Base-by-base conservation (phyloP, 2,797 vertebrate genomes). In the Phalloptychus januarius region DNA sequence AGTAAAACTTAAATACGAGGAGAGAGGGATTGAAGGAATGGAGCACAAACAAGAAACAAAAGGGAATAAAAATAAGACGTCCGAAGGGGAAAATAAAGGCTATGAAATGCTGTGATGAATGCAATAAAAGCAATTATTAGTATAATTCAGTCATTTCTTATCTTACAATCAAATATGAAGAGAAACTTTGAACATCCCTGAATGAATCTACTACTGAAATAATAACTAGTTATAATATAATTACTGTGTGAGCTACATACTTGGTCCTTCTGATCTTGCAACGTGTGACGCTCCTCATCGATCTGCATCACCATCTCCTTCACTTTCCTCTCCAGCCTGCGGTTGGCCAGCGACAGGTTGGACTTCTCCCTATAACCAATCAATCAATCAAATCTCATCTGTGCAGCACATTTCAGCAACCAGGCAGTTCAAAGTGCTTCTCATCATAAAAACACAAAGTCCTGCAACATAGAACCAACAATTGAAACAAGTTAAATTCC, bases 211-310 rank as follows among this genome's bases (percentile, higher is more conserved):
- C 48, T 23, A 3, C 20, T 50, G 8, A 50, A 50, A 23, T 50
- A 25, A 23, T 50, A 50, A 50, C 23, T 50, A 50, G 20, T 10
- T 23, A 23, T 3, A 3, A 50, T 20, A 50, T 23, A 7, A 23
- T 50, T 50, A 50, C 20, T 50, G 2, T 0, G 7, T 42, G 10
- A 78, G 3, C 52, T 58, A 73, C 87, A 16, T 93, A 99, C 98
- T 96, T 99, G 98, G 93, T 99, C 98, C 89, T 98, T 99, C 87
- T 99, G 98, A 88, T 99, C 98, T 7, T 96, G 97, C 89, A 99
- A 71, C 0, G 96, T 95, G 84, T 97, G 93, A 77, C 97, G 97
- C 79, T 99, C 98, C 69, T 99, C 98, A 50, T 99, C 98, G 78
- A 97, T 95, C 89, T 99, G 97, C 97, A 99, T 95, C 95, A 98